Percentiles rank a stretch among this genome's conserved stretches.
phyloP scores from a whole-genome alignment of 2,797 vertebrate species.

The Dipus sagitta region DNA sequence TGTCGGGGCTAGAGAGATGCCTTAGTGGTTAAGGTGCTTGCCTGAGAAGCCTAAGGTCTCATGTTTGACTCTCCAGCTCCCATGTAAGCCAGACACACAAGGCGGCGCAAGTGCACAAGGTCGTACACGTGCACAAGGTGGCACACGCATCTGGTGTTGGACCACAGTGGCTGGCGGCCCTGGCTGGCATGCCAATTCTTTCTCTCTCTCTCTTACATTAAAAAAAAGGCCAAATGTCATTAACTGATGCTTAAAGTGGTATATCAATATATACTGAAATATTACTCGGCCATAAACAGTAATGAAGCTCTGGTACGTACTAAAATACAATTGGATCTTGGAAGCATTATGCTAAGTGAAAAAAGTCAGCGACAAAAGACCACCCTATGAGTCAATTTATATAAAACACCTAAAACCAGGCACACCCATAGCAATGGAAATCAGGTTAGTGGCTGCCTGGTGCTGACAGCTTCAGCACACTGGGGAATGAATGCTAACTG shows the following conservation, averaged over 20 bases:
- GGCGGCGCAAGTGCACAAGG: no score
- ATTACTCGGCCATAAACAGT: background rate
- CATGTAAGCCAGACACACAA: no score
- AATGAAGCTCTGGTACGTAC: background rate
- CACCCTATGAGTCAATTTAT: background rate
- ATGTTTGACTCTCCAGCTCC: background rate
- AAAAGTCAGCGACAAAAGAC: background rate
- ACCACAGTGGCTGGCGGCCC: no score
- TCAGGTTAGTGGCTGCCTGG: background rate
- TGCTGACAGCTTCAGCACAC: background rate
- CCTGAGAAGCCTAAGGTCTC: no score
- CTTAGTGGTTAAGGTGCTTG: no score
- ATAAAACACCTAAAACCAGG: background rate
- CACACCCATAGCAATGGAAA: background rate
- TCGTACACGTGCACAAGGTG: no score
- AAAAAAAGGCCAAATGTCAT: background rate
- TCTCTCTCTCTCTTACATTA: no score
- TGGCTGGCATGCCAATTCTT: no score
- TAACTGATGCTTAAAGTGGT: background rate
- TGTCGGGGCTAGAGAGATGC: no score
- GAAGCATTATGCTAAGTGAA: background rate
- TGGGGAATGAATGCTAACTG: background rate
- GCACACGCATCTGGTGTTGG: no score
- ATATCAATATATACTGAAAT: background rate
- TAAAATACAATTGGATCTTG: background rate